These are phyloP conservation scores for Gorsachius magnificus DNA, from an alignment of 2,797 vertebrate species.

Conservation along the genomic window DNA sequence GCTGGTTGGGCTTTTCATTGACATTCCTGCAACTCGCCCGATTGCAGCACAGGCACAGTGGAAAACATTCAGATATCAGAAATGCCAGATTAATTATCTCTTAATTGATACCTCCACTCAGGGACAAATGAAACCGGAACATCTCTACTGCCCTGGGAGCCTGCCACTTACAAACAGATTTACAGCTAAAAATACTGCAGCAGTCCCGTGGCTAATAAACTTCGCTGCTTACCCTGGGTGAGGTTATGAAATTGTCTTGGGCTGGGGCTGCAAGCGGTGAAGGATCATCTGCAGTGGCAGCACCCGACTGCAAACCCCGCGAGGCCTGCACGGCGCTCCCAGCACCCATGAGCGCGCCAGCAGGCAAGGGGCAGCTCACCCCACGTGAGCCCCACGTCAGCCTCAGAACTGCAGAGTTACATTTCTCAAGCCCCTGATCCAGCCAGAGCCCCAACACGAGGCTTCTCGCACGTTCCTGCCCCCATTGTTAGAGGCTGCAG, in stretches of 20 bases:
- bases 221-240: neutral
- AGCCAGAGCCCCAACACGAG: accelerated
- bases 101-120: constrained; percentile 60
- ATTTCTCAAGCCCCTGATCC: neutral
- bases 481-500: neutral
- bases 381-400: neutral
- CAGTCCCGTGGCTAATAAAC: constrained; percentile 42
- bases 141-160: constrained; percentile 10
- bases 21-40: neutral
- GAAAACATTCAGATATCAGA: constrained; percentile 51
- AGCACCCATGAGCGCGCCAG: accelerated
- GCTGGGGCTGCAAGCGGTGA: accelerated
- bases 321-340: neutral
- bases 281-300: neutral
- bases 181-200: constrained; percentile 64
- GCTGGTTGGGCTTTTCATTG: neutral
- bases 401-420: accelerated
- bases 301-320: accelerated
- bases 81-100: constrained; percentile 46
- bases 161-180: constrained; percentile 50
- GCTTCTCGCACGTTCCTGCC: accelerated
- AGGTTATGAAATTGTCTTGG: constrained; percentile 17
- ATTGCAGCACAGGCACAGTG: neutral
- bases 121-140: constrained; percentile 51
- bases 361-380: accelerated